Base-by-base conservation (phyloP, 1,140 invertebrate genomes). In the Olivierus martensii region DNA sequence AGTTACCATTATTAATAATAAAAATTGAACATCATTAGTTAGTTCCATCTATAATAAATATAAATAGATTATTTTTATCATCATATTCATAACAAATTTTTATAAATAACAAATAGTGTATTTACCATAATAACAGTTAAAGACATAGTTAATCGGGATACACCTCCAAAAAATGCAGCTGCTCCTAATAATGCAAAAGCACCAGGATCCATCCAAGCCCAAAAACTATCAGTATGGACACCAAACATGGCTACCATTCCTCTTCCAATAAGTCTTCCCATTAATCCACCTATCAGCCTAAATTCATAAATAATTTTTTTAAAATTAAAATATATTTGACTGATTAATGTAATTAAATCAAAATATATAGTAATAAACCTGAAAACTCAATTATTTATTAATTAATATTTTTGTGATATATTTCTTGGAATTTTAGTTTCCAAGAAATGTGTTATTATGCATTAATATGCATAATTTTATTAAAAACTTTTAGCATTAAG, bases 161-260 rank as follows among this genome's bases (percentile, higher is more conserved):
- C 92, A 3, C 95, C 95, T 2, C 95, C 95, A 1, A 99, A 73
- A 12, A 93, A 88, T 0, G 95, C 94, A 5, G 94, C 94, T 6
- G 95, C 95, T 1, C 95, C 95, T 14, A 99, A 92, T 83, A 99
- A 95, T 0, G 95, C 95, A 71, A 96, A 99, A 69, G 96, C 97
- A 34, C 90, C 87, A 7, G 72, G 72, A 59, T 74, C 72, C 63
- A 73, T 67, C 71, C 71, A 72, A 9, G 65, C 62, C 68, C 68
- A 71, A 57, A 58, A 58, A 15, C 48, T 45, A 19, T 67, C 65
- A 28, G 61, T 62, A 52, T 58, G 55, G 17, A 63, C 55, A 3
- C 58, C 60, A 57, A 69, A 65, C 7, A 64, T 50, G 9, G 66
- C 67, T n/a, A 68, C 66, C 59, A 71, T 64, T 3, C 63, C 37